phyloP scores from a whole-genome alignment of 2,888 invertebrate species.

The Seladonia tumulorum region DNA sequence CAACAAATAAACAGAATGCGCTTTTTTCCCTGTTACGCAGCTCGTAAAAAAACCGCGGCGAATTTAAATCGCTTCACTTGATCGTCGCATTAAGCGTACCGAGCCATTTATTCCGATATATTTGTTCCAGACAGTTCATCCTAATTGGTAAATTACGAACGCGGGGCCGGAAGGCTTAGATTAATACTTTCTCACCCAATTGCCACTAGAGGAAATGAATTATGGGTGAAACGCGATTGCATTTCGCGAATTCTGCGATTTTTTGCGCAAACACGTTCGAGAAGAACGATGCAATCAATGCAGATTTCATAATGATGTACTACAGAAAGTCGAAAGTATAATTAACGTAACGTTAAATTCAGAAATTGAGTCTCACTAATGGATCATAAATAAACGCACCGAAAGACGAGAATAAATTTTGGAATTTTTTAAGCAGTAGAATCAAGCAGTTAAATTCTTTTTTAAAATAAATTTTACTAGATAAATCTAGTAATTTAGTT shows the following conservation, averaged over 20 bases:
- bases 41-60: slow-evolving; percentile 12
- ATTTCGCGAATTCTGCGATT: neutral
- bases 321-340: too few species aligned
- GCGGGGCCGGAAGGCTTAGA: slow-evolving; percentile 16
- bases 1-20: neutral
- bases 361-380: too few species aligned
- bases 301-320: too few species aligned
- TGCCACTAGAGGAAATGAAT: neutral
- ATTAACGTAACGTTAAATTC: too few species aligned
- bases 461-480: too few species aligned
- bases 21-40: neutral
- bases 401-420: neutral
- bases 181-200: slow-evolving; percentile 22
- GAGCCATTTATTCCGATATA: slow-evolving; percentile 26
- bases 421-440: neutral
- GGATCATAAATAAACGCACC: neutral
- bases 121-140: slow-evolving; percentile 23
- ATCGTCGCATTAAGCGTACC: neutral
- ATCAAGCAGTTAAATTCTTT: neutral
- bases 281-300: too few species aligned
- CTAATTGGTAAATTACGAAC: slow-evolving; percentile 31
- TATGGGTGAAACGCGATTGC: slow-evolving; percentile 8
- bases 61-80: slow-evolving; percentile 14
- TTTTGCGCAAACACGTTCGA: neutral
- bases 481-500: neutral